Percentiles rank a stretch among this genome's conserved stretches.
Evolutionary conservation across 2,888 invertebrate genomes (phyloP).

Genomic region (Ophion slaviceki): DNA sequence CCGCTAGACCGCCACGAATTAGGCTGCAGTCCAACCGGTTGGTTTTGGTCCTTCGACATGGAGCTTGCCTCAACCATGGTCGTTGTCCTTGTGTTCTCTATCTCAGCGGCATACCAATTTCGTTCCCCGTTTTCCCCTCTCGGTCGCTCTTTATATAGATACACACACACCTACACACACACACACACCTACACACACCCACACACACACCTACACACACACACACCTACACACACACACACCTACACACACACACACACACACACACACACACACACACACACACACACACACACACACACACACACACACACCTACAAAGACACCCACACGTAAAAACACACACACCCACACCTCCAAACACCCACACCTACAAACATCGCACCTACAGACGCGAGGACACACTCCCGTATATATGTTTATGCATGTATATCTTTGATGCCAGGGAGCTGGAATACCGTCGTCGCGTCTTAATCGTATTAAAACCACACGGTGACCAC

Average conservation of each 20-base stretch:
- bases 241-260: not conserved
- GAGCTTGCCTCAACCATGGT: conserved; percentile 29
- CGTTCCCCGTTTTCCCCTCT: conserved; percentile 46
- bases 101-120: conserved; percentile 77
- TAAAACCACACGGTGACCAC: conserved; percentile 70
- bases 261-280: not conserved
- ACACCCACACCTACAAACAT: too few relatives aligned
- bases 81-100: conserved; percentile 57
- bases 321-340: too few relatives aligned
- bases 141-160: not conserved
- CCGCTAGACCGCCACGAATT: conserved; percentile 71
- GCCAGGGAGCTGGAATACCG: conserved; percentile 49
- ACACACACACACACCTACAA: too few relatives aligned
- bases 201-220: too few relatives aligned
- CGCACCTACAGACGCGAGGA: too few relatives aligned
- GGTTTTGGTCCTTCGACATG: conserved; percentile 43
- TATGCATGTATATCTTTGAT: not conserved
- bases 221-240: too few relatives aligned
- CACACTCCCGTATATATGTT: not conserved
- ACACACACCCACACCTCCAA: too few relatives aligned
- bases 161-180: too few relatives aligned
- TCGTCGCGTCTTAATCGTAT: conserved; percentile 77
- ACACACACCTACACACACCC: too few relatives aligned
- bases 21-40: conserved; percentile 77
- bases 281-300: not conserved